Base-by-base conservation (phyloP, 2,797 vertebrate species). In the Hydrolagus colliei region DNA sequence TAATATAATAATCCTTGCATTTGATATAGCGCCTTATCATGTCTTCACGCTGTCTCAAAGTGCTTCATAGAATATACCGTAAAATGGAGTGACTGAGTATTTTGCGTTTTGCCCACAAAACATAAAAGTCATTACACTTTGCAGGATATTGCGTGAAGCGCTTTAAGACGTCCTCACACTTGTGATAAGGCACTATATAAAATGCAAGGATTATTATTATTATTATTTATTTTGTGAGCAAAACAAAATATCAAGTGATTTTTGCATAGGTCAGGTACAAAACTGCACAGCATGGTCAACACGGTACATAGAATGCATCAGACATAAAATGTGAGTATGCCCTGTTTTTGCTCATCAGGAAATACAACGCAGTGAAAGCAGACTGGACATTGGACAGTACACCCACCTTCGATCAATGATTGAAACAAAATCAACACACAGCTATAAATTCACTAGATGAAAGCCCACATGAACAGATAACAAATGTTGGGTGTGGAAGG, bases 391-490 rank as follows among this genome's bases (percentile, higher is more conserved):
- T 35, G 22, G 9, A 73, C 13, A 80, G 41, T 52, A 6, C 41
- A 52, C 41, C 41, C 41, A 52, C 41, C 41, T 52, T 52, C 63
- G 65, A 80, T 2, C 62, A 65, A 16, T 80, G 79, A 68, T 84
- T 41, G 0, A 82, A 82, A 10, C 41, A 82, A 82, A 73, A 20
- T 27, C 27, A 27, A 27, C 27, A 27, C 41, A 61, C 74, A 82
- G 9, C 32, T 10, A 84, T 68, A 20, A 67, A 41, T 84, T 35
- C 35, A 67, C 16, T 68, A 9, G 14, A 82, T 68, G 27, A 82
- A 82, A 82, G 32, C n/a, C 63, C 67, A 71, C 65, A 20, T 84
- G 27, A 35, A 84, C 79, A 71, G 32, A 71, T 18, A 68, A 84
- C 6, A 52, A 82, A 71, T 84, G 63, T 71, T 35, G 41, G 27